Evolutionary conservation across 2,797 vertebrate species (phyloP), one percentile per base, ranked within the genome.

Genomic region (Gadopsis bispinosus): DNA sequence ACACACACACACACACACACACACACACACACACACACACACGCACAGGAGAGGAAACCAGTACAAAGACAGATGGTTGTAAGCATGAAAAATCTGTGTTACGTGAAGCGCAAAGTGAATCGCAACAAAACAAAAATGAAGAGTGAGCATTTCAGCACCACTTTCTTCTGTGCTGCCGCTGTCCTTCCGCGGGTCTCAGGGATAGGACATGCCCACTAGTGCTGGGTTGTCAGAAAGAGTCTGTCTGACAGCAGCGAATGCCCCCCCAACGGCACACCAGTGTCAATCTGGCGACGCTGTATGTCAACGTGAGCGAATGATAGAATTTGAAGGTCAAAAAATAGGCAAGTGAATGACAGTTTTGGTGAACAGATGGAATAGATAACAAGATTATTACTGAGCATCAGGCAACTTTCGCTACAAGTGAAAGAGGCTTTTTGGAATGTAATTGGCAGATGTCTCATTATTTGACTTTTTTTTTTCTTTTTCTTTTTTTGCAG

Each of bases 281-380:
- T 89, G 90, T 91, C 91, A 92, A 86, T 92, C 88, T 79, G 66
- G 83, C 89, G 86, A 87, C 29, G 53, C 76, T 71, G 69, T 6
- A 71, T 77, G 87, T 84, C 84, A 81, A 65, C 55, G 45, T 65
- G 47, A 85, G 64, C 17, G 53, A 77, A 75, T 76, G 87, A 89
- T 87, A 75, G 72, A 92, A 81, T 41, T 41, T 85, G 91, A 92
- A 92, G 91, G 92, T 93, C 81, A 89, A 92, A 91, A 92, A 93
- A 90, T 81, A 92, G 81, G 79, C 84, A 90, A 86, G 86, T 89
- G 74, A 90, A 82, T 79, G 84, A 87, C 79, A 83, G 84, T 78
- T 78, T 84, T 82, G 68, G 71, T 41, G 64, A 86, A 77, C 72
- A 83, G 84, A 89, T 79, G 65, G 70, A 79, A 79, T 29, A 71